Percentiles rank a stretch among this genome's conserved stretches.
Conservation (phyloP, 2,888 invertebrate genomes). For the Andrena camellia region DNA sequence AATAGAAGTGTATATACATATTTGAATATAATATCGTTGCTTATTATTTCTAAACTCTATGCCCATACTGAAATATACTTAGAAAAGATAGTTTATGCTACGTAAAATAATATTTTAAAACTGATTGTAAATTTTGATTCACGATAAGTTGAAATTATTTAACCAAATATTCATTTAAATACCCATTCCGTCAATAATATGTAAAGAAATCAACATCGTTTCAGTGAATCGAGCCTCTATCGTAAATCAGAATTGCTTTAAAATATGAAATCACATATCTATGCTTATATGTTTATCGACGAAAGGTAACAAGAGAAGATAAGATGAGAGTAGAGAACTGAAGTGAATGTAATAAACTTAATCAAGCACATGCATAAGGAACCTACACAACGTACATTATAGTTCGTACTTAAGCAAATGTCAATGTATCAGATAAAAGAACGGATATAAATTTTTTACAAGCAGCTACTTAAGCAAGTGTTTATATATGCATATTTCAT, state of each 20-base stretch:
- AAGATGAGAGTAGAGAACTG: constrained; percentile 48
- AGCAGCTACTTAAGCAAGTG: constrained; percentile 24
- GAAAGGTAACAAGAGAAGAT: constrained; percentile 26
- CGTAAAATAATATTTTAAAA: constrained; percentile 30
- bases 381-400: constrained; percentile 73
- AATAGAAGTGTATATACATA: constrained; percentile 54
- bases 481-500: constrained; percentile 27
- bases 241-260: constrained; percentile 58
- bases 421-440: constrained; percentile 13
- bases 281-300: constrained; percentile 14
- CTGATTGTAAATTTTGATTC: constrained; percentile 31
- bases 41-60: constrained; percentile 51
- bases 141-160: constrained; percentile 27
- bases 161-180: constrained; percentile 14
- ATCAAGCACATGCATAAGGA: constrained; percentile 64
- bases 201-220: constrained; percentile 5
- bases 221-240: constrained; percentile 34
- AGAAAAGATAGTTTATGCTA: constrained; percentile 41
- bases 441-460: constrained; percentile 17
- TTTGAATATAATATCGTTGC: constrained; percentile 44
- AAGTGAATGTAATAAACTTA: constrained; percentile 60
- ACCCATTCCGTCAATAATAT: not conserved
- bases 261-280: constrained; percentile 38
- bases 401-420: constrained; percentile 58
- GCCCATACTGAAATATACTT: constrained; percentile 50